Evolutionary conservation across 2,113 vertebrate genomes (phyloP), one percentile per base, ranked within the genome.

Genomic region (Lutjanus erythropterus): DNA sequence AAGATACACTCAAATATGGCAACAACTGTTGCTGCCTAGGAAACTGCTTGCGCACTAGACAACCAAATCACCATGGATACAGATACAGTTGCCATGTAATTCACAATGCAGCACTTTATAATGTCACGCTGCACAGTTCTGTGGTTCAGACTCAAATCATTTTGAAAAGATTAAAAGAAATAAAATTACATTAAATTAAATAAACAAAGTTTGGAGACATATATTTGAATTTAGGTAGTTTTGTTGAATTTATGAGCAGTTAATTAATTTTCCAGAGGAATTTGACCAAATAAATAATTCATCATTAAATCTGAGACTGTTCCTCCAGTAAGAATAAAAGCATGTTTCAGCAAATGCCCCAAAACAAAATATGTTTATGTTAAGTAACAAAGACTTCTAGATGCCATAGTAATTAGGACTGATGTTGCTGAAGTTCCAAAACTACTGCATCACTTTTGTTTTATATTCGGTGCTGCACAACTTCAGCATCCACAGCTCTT

Each of bases 41-140:
- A 79, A 84, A 80, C 84, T 61, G 67, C 66, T 64, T 66, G 49
- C 23, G n/a, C 42, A 31, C 31, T 47, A 67, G 37, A 58, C 65
- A 81, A 79, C 18, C 59, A 78, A 47, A 85, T 84, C 41, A 12
- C 82, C 89, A 87, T 85, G 86, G 84, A 87, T 79, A 90, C 86
- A 72, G 83, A 56, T 64, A 73, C 65, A 72, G 79, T 53, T 83
- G 46, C 64, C 69, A 77, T 29, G 56, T 47, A 44, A 29, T 44
- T 73, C 35, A 66, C 64, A 60, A 33, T 68, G 53, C 73, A 44
- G 66, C 67, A 53, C 66, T 52, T 47, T 35, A 60, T 86, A 80
- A 73, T 71, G 52, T 46, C 64, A 78, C n/a, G 59, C 2, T 21
- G 14, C 37, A 60, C 49, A 59, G 25, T 14, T 12, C 56, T 60